phyloP scores from a whole-genome alignment of 2,797 vertebrate species.

The Bovichtus variegatus region DNA sequence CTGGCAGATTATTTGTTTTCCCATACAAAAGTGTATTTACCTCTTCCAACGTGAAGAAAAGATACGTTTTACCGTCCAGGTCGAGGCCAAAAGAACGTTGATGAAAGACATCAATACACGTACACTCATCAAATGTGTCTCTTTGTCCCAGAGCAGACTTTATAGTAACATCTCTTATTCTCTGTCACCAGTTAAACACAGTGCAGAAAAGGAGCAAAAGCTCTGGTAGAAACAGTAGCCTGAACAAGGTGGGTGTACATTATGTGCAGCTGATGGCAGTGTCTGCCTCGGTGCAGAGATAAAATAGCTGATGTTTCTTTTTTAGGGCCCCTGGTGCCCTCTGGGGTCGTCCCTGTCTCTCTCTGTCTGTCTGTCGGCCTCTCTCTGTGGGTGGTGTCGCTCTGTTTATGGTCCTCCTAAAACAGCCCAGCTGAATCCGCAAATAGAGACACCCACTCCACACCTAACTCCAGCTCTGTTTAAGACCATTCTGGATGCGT shows the following conservation, averaged over 20 bases:
- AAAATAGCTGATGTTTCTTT: conserved; percentile 66
- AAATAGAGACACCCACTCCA: conserved; percentile 73
- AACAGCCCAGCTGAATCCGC: conserved; percentile 80
- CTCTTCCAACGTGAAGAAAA: background rate
- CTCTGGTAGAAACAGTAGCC: conserved; percentile 17
- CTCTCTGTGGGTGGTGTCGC: conserved; percentile 69
- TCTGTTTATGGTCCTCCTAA: conserved; percentile 78
- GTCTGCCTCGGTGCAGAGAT: conserved; percentile 36
- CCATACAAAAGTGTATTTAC: background rate
- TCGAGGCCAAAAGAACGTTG: background rate
- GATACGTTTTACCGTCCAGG: background rate
- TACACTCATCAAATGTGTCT: background rate
- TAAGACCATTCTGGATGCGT: conserved; percentile 13
- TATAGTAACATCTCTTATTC: background rate
- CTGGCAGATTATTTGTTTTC: background rate
- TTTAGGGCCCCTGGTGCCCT: conserved; percentile 57
- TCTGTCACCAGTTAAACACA: background rate
- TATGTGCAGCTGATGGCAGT: conserved; percentile 15
- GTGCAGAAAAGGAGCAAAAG: background rate
- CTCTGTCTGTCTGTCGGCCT: background rate
- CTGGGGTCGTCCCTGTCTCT: conserved; percentile 32
- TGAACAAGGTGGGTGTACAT: conserved; percentile 17
- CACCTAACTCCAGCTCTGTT: conserved; percentile 34
- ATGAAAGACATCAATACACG: background rate
- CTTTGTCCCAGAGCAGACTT: background rate